These are phyloP conservation scores for Hippopotamus amphibius DNA, from an alignment of 2,113 vertebrate genomes.

Conservation along the genomic window DNA sequence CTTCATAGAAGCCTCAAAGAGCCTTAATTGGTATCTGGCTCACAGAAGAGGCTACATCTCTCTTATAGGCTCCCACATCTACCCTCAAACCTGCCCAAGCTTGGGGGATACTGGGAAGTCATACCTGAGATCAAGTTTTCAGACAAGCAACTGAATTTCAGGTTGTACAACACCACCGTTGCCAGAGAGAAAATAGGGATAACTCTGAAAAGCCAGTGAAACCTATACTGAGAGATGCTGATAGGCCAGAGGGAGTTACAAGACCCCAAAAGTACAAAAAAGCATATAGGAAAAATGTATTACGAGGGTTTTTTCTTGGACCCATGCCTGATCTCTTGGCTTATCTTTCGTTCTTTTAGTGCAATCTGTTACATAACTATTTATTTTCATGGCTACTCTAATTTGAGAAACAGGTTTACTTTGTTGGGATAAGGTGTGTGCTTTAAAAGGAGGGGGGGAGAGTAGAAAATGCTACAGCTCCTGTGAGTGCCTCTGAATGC, in stretches of 20 bases:
- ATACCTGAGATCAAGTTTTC: neutral
- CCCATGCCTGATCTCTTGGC: neutral
- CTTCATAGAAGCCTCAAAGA: neutral
- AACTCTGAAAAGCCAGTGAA: neutral
- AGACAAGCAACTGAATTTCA: neutral
- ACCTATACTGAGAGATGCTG: neutral
- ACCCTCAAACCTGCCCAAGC: neutral
- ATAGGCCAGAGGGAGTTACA: neutral
- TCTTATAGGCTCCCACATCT: neutral
- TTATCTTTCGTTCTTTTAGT: conserved; percentile 11
- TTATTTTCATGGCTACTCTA: conserved; percentile 33
- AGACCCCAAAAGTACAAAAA: neutral
- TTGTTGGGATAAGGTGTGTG: neutral
- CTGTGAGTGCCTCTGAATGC: neutral
- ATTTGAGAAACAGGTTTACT: conserved; percentile 43
- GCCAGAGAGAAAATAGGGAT: neutral
- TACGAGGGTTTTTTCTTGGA: neutral
- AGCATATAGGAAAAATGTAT: neutral
- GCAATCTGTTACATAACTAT: neutral
- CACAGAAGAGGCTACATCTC: neutral
- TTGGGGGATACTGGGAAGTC: neutral
- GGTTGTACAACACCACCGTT: neutral
- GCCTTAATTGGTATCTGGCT: neutral
- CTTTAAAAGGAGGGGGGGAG: neutral
- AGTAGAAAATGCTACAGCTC: neutral